These are phyloP conservation scores for Ophion obscuratus DNA, from an alignment of 2,888 invertebrate species.

Conservation along the genomic window DNA sequence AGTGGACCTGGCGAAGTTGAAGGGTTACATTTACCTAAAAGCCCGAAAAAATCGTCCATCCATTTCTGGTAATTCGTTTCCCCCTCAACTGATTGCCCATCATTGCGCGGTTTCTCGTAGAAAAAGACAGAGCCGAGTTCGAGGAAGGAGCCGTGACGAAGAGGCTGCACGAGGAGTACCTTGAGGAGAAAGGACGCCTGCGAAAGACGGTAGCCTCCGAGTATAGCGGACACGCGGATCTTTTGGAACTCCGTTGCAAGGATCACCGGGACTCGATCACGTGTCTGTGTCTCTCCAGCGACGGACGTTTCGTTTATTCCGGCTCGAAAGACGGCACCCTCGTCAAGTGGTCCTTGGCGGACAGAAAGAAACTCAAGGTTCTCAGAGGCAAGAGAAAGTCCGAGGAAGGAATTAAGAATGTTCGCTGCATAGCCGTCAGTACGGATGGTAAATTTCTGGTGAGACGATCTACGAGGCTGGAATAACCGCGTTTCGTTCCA, in stretches of 20 bases:
- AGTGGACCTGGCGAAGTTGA: neutral
- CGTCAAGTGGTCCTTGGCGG: conserved; percentile 91
- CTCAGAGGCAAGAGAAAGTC: conserved; percentile 79
- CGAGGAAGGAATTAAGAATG: conserved; percentile 76
- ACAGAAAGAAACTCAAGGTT: conserved; percentile 86
- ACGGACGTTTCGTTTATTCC: conserved; percentile 90
- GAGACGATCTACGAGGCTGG: conserved; percentile 73
- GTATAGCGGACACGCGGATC: conserved; percentile 84
- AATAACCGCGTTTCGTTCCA: neutral
- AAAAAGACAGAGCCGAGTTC: conserved; percentile 88
- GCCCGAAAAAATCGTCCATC: neutral
- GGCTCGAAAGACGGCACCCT: conserved; percentile 95
- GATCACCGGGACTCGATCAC: conserved; percentile 93
- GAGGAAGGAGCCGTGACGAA: conserved; percentile 89
- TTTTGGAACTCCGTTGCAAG: conserved; percentile 87
- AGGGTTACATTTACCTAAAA: too few species aligned
- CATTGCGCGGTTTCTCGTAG: conserved; percentile 80
- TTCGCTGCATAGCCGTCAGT: conserved; percentile 79
- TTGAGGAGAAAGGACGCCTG: conserved; percentile 94
- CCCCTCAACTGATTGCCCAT: neutral
- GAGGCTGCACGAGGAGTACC: conserved; percentile 92
- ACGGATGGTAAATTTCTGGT: conserved; percentile 93
- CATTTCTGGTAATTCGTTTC: neutral
- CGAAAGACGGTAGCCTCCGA: conserved; percentile 90
- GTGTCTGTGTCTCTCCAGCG: conserved; percentile 91